These are phyloP conservation scores for Crossaster papposus DNA, from an alignment of 53 echinoderm and acorn worm genomes.

Conservation along the genomic window DNA sequence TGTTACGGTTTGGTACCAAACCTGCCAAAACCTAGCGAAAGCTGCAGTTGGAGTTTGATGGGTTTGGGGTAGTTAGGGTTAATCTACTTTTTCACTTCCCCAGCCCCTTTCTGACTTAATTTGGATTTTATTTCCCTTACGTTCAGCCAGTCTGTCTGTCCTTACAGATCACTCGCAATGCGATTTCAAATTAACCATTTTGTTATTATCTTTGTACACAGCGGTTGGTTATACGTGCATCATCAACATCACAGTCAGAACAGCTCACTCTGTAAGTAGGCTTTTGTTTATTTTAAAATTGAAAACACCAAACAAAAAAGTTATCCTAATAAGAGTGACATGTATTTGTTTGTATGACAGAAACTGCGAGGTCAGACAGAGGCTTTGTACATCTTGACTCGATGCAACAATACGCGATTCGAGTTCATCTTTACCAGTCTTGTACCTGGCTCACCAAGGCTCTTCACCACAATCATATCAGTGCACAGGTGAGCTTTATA, in stretches of 20 bases:
- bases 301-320: neutral
- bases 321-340: neutral
- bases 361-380: constrained; percentile 97
- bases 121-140: too few relatives aligned
- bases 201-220: constrained; percentile 49
- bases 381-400: constrained; percentile 94
- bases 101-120: too few relatives aligned
- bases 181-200: neutral
- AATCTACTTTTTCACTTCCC: too few relatives aligned
- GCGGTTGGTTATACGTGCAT: constrained; percentile 94
- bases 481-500: constrained; percentile 79
- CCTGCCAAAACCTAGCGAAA: too few relatives aligned
- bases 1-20: too few relatives aligned
- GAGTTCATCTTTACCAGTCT: constrained; percentile 99
- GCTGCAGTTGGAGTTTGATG: too few relatives aligned
- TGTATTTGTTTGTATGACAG: constrained; percentile 44
- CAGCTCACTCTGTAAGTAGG: constrained; percentile 81
- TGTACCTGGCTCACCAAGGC: constrained; percentile 94
- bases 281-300: neutral
- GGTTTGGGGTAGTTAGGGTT: too few relatives aligned
- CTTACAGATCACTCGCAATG: too few relatives aligned
- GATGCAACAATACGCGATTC: constrained; percentile 97
- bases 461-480: constrained; percentile 95
- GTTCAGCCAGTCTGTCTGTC: too few relatives aligned
- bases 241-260: constrained; percentile 82